These are phyloP conservation scores for Gonocerus acuteangulatus DNA, from an alignment of 2,888 invertebrate species.

Conservation along the genomic window DNA sequence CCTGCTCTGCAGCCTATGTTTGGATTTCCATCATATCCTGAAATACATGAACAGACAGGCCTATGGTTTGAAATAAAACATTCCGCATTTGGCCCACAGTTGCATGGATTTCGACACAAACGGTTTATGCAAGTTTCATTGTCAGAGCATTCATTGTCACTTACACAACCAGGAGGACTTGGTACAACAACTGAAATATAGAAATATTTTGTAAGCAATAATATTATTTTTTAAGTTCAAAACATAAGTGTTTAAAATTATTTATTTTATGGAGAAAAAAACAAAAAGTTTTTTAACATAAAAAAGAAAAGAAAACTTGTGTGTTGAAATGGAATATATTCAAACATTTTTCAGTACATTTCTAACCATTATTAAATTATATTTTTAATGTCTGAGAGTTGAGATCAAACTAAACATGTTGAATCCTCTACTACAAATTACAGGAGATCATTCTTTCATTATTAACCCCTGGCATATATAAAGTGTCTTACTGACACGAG, in stretches of 20 bases:
- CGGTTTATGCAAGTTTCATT: slow-evolving; percentile 78
- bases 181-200: slow-evolving; percentile 50
- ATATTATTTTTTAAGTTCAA: background rate
- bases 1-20: slow-evolving; percentile 65
- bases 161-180: slow-evolving; percentile 59
- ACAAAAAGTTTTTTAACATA: too few relatives aligned
- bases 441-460: too few relatives aligned
- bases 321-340: too few relatives aligned
- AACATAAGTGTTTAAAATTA: background rate
- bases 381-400: too few relatives aligned
- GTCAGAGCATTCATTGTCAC: slow-evolving; percentile 68
- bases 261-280: too few relatives aligned
- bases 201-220: slow-evolving; percentile 1
- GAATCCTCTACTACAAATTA: too few relatives aligned
- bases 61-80: slow-evolving; percentile 76
- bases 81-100: slow-evolving; percentile 75
- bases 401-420: too few relatives aligned
- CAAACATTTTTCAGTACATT: too few relatives aligned
- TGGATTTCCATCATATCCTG: slow-evolving; percentile 80
- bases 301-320: too few relatives aligned
- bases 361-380: too few relatives aligned
- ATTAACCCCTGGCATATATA: too few relatives aligned
- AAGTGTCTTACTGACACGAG: too few relatives aligned
- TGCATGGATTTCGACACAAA: slow-evolving; percentile 78
- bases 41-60: slow-evolving; percentile 76